Evolutionary conservation across 1,140 invertebrate genomes (phyloP).

Genomic region (Hyphantria cunea): DNA sequence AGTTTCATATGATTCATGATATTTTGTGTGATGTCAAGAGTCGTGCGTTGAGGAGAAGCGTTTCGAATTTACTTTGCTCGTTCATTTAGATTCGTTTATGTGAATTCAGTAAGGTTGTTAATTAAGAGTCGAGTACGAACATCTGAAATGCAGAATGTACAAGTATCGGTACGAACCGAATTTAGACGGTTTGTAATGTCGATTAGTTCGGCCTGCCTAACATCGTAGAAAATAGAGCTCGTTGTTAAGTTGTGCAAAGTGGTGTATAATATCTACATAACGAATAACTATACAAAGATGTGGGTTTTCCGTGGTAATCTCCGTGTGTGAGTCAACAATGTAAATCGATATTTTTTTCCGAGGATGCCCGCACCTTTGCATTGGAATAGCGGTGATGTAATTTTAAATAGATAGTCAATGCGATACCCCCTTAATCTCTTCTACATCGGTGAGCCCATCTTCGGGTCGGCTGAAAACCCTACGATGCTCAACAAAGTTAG

Average conservation of each 20-base stretch:
- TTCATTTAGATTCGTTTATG: slow-evolving; percentile 63
- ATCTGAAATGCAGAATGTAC: slow-evolving; percentile 75
- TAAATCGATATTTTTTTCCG: slow-evolving; percentile 39
- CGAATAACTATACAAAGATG: slow-evolving; percentile 76
- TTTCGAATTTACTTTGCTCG: slow-evolving; percentile 80
- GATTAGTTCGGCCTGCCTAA: slow-evolving; percentile 51
- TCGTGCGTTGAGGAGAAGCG: slow-evolving; percentile 82
- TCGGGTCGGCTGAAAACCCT: slow-evolving; percentile 75
- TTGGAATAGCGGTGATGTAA: slow-evolving; percentile 68
- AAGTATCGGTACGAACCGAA: slow-evolving; percentile 59
- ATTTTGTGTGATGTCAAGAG: slow-evolving; percentile 80
- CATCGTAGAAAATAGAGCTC: slow-evolving; percentile 56
- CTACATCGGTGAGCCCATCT: slow-evolving; percentile 60
- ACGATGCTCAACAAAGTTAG: slow-evolving; percentile 74
- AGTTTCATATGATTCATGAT: slow-evolving; percentile 80
- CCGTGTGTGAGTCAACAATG: slow-evolving; percentile 55
- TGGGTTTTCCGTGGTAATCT: slow-evolving; percentile 72
- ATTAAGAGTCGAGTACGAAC: slow-evolving; percentile 72
- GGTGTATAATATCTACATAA: slow-evolving; percentile 77
- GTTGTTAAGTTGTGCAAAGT: slow-evolving; percentile 77
- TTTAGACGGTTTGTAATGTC: slow-evolving; percentile 50
- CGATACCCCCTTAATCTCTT: slow-evolving; percentile 67
- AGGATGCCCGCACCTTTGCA: slow-evolving; percentile 79
- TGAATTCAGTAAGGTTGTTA: slow-evolving; percentile 73
- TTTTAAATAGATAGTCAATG: slow-evolving; percentile 64